A percentile compares a stretch with the other conserved stretches of the same genome.
phyloP scores from a whole-genome alignment of 2,888 invertebrate species.

The Callinectes sapidus region DNA sequence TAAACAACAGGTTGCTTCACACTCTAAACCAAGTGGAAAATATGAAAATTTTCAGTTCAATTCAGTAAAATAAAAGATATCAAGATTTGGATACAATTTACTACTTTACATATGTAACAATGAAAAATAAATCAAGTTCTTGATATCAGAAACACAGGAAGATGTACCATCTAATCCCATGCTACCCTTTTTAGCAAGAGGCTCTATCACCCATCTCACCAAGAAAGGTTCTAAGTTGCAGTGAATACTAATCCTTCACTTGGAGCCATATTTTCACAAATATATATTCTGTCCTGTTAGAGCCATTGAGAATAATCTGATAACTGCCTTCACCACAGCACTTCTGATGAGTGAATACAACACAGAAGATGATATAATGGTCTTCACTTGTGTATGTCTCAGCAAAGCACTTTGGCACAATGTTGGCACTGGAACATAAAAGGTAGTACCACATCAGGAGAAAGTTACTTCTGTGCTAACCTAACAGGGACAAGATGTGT shows the following conservation, averaged over 20 bases:
- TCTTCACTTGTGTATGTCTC: constrained; percentile 40
- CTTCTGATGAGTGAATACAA: background rate
- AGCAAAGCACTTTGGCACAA: constrained; percentile 62
- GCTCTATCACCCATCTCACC: background rate
- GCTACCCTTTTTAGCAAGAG: background rate
- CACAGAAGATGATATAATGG: background rate
- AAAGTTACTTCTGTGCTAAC: constrained; percentile 43
- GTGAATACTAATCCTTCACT: background rate
- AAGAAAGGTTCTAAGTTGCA: background rate
- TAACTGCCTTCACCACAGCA: constrained; percentile 18
- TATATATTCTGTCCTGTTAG: background rate
- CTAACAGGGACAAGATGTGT: constrained; percentile 29
- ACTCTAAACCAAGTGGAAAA: background rate
- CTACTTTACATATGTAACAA: background rate
- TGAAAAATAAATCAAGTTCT: background rate
- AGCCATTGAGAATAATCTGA: background rate
- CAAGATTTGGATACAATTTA: background rate
- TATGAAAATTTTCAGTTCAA: background rate
- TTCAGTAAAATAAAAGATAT: background rate
- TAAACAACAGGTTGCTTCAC: background rate
- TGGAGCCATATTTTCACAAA: background rate
- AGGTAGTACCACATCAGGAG: constrained; percentile 46
- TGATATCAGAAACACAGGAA: background rate
- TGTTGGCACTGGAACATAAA: constrained; percentile 66
- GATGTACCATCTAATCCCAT: background rate